Evolutionary conservation across 1,140 invertebrate genomes (phyloP), one percentile per base, ranked within the genome.

Genomic region (Neuroterus valhalla): DNA sequence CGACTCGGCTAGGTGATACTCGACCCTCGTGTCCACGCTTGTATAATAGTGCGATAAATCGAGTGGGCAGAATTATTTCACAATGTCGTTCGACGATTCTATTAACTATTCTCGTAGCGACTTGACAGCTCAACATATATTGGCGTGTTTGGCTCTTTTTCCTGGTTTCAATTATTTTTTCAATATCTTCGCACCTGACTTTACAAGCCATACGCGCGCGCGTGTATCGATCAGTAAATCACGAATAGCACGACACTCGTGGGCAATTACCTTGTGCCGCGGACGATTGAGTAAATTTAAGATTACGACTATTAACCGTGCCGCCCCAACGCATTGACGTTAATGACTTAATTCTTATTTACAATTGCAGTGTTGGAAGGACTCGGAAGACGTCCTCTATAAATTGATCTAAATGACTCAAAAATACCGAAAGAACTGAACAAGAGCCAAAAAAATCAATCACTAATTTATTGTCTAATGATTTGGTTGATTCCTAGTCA

Each of bases 21-120:
- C 10, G 55, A 76, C 74, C 72, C 76, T 78, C 69, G 67, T 68
- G 42, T 23, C 70, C 31, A 15, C 70, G 72, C 67, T 77, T 70
- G 79, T 72, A 80, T 80, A 80, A 80, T 80, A 80, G 78, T 76
- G 62, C 73, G 42, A 78, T 78, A 76, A 76, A 81, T 81, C 68
- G 72, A 72, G 74, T 78, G 71, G 76, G 72, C 67, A 31, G 62
- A 72, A 72, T 81, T 38, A 38, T 38, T 78, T 74, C 72, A 76
- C 75, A 81, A 80, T 80, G 74, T 76, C 76, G 67, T 68, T 66
- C 46, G 74, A 71, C 62, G 72, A 77, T 77, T 74, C 74, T 71
- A 77, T 77, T 80, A 76, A 67, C 69, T 42, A 77, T 81, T 78
- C 72, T 71, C 52, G 76, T 75, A 67, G 75, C 77, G 76, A 76